Percentiles rank a stretch among this genome's conserved stretches.
Evolutionary conservation across 2,113 vertebrate genomes (phyloP).

Genomic region (Procavia capensis): DNA sequence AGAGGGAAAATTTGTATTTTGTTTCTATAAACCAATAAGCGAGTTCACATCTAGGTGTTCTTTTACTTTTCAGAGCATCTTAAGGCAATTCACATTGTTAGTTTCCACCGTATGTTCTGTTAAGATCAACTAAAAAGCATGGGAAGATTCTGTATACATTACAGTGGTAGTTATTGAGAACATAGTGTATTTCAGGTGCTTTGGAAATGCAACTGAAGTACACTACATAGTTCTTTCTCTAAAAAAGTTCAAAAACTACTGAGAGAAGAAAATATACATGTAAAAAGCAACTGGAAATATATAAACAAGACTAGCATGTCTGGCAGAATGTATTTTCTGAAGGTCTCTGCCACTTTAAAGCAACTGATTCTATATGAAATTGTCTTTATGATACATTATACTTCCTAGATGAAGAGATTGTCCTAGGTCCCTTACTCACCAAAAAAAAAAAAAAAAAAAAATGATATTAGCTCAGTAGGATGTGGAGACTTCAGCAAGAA

Average conservation of each 20-base stretch:
- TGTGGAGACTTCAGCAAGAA: neutral
- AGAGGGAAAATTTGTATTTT: neutral
- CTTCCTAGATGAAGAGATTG: neutral
- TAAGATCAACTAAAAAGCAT: neutral
- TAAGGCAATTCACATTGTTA: neutral
- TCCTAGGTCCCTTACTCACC: neutral
- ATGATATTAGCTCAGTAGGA: neutral
- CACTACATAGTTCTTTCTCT: neutral
- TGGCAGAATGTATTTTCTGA: neutral
- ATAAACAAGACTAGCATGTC: neutral
- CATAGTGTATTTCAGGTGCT: neutral
- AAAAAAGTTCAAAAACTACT: neutral
- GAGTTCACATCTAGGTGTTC: neutral
- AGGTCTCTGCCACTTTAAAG: neutral
- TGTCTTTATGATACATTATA: neutral
- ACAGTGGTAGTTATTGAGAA: neutral
- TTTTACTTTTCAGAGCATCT: conserved; percentile 21
- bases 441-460: neutral
- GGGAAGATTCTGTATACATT: neutral
- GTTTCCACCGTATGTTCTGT: conserved; percentile 4
- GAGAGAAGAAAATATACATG: neutral
- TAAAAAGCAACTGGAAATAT: neutral
- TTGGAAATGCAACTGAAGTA: neutral
- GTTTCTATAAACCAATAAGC: conserved; percentile 1
- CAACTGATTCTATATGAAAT: neutral